phyloP scores from a whole-genome alignment of 2,888 invertebrate species.

The Brachylomia viminalis region DNA sequence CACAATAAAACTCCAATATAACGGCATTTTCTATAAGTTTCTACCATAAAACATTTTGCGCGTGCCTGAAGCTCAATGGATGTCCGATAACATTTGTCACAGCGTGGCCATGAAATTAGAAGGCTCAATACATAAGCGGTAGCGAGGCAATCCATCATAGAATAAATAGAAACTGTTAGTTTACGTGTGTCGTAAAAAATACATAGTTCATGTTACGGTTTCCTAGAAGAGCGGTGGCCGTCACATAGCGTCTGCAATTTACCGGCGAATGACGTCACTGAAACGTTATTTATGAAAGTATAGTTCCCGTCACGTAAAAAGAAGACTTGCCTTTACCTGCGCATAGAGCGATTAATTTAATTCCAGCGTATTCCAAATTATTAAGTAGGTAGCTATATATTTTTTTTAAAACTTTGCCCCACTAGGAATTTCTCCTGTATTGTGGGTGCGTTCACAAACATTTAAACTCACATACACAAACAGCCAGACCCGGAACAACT shows the following conservation, averaged over 20 bases:
- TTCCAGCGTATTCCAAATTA: no score
- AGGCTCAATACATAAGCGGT: neutral
- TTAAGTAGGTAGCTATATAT: no score
- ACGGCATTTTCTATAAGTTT: constrained; percentile 43
- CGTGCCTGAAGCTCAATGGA: constrained; percentile 46
- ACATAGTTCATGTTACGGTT: neutral
- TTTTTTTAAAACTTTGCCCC: no score
- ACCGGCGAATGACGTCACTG: neutral
- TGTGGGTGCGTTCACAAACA: no score
- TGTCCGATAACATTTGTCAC: constrained; percentile 54
- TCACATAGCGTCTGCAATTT: neutral
- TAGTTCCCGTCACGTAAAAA: no score
- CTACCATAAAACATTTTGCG: constrained; percentile 42
- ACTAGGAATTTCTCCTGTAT: no score
- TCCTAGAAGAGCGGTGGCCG: neutral
- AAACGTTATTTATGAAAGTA: neutral
- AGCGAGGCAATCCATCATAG: neutral
- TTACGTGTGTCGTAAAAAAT: neutral
- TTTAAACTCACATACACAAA: no score
- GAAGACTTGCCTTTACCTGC: no score
- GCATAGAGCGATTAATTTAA: no score
- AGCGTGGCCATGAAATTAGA: constrained; percentile 27
- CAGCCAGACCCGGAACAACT: no score
- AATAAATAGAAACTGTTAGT: neutral
- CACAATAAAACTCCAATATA: constrained; percentile 35